Base-by-base conservation (phyloP, 2,113 vertebrate species). In the Campylomormyrus tamandua region DNA sequence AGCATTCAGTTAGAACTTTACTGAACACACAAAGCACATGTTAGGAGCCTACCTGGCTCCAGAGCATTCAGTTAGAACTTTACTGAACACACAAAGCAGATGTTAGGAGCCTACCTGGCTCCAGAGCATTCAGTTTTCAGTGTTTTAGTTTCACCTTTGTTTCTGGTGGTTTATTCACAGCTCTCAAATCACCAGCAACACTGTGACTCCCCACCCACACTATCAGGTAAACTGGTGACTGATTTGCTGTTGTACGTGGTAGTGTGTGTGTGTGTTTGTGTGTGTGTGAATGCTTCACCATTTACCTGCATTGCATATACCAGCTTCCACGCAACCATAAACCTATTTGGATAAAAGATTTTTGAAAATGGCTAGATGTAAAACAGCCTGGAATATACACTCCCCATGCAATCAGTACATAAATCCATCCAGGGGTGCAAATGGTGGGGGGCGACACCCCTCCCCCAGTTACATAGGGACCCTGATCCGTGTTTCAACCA, bases 301-400 rank as follows among this genome's bases (percentile, higher is more conserved):
- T 39, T 35, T 80, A 42, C 74, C 17, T 17, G 11, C 74, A 42
- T 42, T 42, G n/a, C 35, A 80, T 80, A 42, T 39, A 7, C 74
- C 74, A 80, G 74, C 31, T 80, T 42, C 74, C 74, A 80, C 5
- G 35, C 31, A 80, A 42, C 74, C 74, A 42, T 80, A 80, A 42
- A 42, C 31, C 70, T 17, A 42, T 39, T 35, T 39, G 31, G 6
- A 19, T 80, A 80, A 80, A 80, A 80, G 35, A 42, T 19, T 80
- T 19, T 42, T 19, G 74, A 39, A 39, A 77, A 77, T 77, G 35
- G 5, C 13, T 77, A 17, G 62, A 70, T 31, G 27, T 13, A 77
- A 42, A 77, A 42, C 15, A 77, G 15, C 95, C 31, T 19, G 35
- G 15, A 80, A 80, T 39, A 31, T 11, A 70, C n/a, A 62, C 27